These are phyloP conservation scores for Gymnocheta viridis DNA, from an alignment of 2,888 invertebrate species.

Conservation along the genomic window DNA sequence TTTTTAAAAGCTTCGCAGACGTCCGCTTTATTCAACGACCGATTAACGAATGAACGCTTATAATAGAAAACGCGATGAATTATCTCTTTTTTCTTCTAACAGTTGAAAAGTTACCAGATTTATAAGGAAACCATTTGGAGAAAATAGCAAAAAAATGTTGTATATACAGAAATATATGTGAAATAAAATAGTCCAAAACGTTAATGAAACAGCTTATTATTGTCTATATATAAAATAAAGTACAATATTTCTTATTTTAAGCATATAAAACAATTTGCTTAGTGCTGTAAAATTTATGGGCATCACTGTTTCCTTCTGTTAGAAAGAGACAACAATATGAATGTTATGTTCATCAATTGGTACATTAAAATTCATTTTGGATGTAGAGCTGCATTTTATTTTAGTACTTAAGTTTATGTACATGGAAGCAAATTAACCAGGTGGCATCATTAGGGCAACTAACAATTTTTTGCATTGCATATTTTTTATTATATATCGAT, in stretches of 20 bases:
- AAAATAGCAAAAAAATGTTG: not conserved
- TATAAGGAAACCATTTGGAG: not conserved
- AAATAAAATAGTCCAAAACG: not conserved
- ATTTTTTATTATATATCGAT: too few species aligned
- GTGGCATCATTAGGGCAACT: too few species aligned
- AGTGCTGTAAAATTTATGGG: not conserved
- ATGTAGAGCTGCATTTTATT: not conserved
- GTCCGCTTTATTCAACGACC: slow-evolving; percentile 57
- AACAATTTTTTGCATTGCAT: too few species aligned
- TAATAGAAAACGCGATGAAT: slow-evolving; percentile 21
- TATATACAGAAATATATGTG: not conserved
- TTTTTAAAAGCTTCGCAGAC: slow-evolving; percentile 30
- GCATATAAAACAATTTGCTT: not conserved
- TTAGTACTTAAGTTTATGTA: too few species aligned
- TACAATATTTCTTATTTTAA: not conserved
- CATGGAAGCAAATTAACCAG: too few species aligned
- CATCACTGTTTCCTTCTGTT: not conserved
- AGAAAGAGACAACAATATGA: too few species aligned
- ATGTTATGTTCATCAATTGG: not conserved
- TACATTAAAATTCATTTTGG: not conserved
- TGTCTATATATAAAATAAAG: not conserved
- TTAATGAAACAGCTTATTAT: not conserved
- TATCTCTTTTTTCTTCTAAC: slow-evolving; percentile 22
- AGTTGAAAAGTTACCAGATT: slow-evolving; percentile 37
- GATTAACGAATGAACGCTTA: slow-evolving; percentile 67